Percentiles rank a stretch among this genome's conserved stretches.
phyloP scores from a whole-genome alignment of 2,888 invertebrate species.

The Antheraea yamamai region DNA sequence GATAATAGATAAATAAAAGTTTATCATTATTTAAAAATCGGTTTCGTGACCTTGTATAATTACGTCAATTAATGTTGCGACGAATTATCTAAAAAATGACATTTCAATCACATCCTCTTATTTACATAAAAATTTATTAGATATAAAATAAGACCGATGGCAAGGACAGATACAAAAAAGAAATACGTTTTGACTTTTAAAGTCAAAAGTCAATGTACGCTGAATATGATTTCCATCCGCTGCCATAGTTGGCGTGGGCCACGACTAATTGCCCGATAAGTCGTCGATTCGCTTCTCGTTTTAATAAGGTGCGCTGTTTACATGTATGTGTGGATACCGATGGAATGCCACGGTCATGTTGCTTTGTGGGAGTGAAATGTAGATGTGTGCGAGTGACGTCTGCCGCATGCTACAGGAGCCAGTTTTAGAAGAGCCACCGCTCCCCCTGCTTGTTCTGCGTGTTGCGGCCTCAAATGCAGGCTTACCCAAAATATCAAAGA shows the following conservation, averaged over 20 bases:
- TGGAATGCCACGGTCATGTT: slow-evolving; percentile 79
- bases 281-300: slow-evolving; percentile 82
- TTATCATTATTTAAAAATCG: not conserved
- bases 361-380: slow-evolving; percentile 50
- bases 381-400: slow-evolving; percentile 77
- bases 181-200: not conserved
- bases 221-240: slow-evolving; percentile 53
- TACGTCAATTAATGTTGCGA: not conserved
- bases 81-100: not conserved
- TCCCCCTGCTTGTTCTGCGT: slow-evolving; percentile 41
- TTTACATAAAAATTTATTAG: not conserved
- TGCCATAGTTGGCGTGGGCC: slow-evolving; percentile 69
- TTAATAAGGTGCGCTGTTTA: slow-evolving; percentile 79
- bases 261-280: slow-evolving; percentile 82
- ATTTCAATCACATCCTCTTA: not conserved
- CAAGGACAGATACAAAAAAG: not conserved
- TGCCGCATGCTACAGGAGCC: slow-evolving; percentile 68
- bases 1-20: slow-evolving; percentile 22
- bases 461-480: slow-evolving; percentile 24
- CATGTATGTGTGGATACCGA: slow-evolving; percentile 74
- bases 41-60: not conserved
- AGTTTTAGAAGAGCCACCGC: slow-evolving; percentile 47
- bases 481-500: slow-evolving; percentile 49
- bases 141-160: slow-evolving; percentile 5
- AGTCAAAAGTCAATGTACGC: slow-evolving; percentile 60